Conservation (phyloP, 2,113 vertebrate species). For the cat (Felis catus) region F.catus_Fca126_mat1.0 CM031419.1:168441001-168441500, state of each 20-base stretch:
- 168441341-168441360: slow-evolving; percentile 17
- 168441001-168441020: not conserved
- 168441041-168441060: not conserved
- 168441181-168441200: not conserved
- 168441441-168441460: not conserved
- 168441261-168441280: not conserved
- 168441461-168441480: not conserved
- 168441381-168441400: not conserved
- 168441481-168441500: not conserved
- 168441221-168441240: not conserved
- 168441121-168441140: not conserved
- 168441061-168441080: not conserved
- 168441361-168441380: not conserved
- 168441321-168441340: not conserved
- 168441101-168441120: not conserved
- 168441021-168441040: not conserved
- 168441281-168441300: not conserved
- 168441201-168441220: not conserved
- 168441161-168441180: not conserved
- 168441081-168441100: not conserved
- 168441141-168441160: not conserved
- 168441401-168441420: not conserved
- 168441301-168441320: not conserved
- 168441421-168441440: not conserved
- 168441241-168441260: not conserved